phyloP scores from a whole-genome alignment of 2,888 invertebrate species.

The Lordiphosa fenestrarum region DNA sequence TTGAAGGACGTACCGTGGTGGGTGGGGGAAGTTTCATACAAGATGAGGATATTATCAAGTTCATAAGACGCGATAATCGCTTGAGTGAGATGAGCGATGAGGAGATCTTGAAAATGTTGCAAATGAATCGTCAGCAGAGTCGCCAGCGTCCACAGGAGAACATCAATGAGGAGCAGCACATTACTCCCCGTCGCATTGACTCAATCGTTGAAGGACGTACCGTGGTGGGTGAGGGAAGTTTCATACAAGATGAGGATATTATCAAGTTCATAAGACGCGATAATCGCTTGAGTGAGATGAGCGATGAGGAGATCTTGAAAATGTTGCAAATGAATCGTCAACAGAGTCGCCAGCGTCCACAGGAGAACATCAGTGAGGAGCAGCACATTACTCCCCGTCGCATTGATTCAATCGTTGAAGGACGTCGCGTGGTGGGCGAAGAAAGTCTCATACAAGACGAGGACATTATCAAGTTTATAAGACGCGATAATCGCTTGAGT shows the following conservation, averaged over 20 bases:
- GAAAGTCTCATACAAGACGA: slow-evolving; percentile 30
- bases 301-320: slow-evolving; percentile 52
- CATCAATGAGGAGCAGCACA: neutral
- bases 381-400: slow-evolving; percentile 27
- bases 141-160: neutral
- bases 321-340: slow-evolving; percentile 42
- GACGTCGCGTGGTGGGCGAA: slow-evolving; percentile 36
- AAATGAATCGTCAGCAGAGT: slow-evolving; percentile 25
- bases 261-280: slow-evolving; percentile 44
- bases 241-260: slow-evolving; percentile 40
- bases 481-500: slow-evolving; percentile 44
- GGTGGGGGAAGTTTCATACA: slow-evolving; percentile 18
- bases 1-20: slow-evolving; percentile 45
- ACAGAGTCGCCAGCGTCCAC: neutral
- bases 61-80: slow-evolving; percentile 48
- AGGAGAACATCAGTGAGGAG: neutral
- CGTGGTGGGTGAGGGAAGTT: slow-evolving; percentile 24
- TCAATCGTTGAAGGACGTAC: slow-evolving; percentile 50
- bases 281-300: slow-evolving; percentile 38
- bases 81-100: slow-evolving; percentile 39
- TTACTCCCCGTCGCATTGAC: slow-evolving; percentile 23
- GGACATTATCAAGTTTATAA: slow-evolving; percentile 42
- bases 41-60: slow-evolving; percentile 42
- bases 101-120: slow-evolving; percentile 50
- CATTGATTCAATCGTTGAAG: slow-evolving; percentile 43